A percentile compares a stretch with the other conserved stretches of the same genome.
phyloP scores from a whole-genome alignment of 2,888 invertebrate genomes.

The Ectemnius cavifrons region DNA sequence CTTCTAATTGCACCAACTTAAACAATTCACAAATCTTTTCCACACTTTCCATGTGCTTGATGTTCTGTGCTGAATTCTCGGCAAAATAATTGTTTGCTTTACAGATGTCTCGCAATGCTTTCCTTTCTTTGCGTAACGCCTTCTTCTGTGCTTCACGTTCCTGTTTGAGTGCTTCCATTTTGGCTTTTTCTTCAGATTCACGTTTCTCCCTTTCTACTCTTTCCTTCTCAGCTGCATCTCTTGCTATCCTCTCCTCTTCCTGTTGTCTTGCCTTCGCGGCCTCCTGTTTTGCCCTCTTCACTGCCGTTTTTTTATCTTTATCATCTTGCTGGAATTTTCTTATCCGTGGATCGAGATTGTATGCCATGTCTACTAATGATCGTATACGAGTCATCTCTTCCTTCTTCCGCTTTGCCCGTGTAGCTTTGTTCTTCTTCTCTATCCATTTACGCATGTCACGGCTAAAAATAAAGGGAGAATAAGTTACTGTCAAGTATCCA shows the following conservation, averaged over 20 bases:
- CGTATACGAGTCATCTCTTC: slow-evolving; percentile 97
- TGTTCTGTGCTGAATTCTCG: slow-evolving; percentile 84
- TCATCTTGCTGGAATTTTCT: slow-evolving; percentile 95
- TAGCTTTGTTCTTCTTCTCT: slow-evolving; percentile 97
- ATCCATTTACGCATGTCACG: slow-evolving; percentile 98
- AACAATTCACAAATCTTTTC: slow-evolving; percentile 94
- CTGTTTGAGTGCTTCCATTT: slow-evolving; percentile 89
- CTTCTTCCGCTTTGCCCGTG: slow-evolving; percentile 95
- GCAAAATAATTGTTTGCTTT: slow-evolving; percentile 91
- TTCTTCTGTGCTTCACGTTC: slow-evolving; percentile 93
- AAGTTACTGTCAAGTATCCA: not conserved
- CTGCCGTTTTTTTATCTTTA: slow-evolving; percentile 92
- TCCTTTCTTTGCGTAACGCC: slow-evolving; percentile 91
- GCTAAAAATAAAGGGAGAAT: slow-evolving; percentile 64
- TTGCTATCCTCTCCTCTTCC: slow-evolving; percentile 88
- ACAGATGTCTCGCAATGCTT: slow-evolving; percentile 87
- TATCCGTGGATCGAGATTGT: slow-evolving; percentile 96
- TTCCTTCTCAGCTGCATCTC: slow-evolving; percentile 83
- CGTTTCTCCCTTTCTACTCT: slow-evolving; percentile 86
- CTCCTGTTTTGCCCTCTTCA: slow-evolving; percentile 92
- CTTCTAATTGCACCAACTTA: slow-evolving; percentile 85
- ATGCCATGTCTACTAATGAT: slow-evolving; percentile 94
- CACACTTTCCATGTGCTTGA: slow-evolving; percentile 92
- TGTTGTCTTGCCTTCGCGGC: slow-evolving; percentile 90
- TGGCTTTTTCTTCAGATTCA: slow-evolving; percentile 89